These are phyloP conservation scores for Nemotelus pantherinus DNA, from an alignment of 2,888 invertebrate genomes.

Conservation along the genomic window DNA sequence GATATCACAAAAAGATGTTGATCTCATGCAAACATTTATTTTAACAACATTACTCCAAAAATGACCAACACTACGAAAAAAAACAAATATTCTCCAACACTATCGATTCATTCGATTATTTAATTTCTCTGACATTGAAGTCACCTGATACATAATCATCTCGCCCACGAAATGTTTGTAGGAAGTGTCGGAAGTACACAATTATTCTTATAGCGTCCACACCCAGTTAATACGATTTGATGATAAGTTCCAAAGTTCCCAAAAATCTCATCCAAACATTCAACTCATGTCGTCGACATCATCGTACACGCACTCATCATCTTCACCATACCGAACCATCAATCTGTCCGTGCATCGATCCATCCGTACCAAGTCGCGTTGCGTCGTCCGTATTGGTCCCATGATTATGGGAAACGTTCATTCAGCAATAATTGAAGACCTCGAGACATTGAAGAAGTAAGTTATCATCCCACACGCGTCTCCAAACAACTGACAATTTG, in stretches of 20 bases:
- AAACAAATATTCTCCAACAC: background rate
- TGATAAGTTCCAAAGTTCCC: constrained; percentile 37
- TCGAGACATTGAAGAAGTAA: constrained; percentile 41
- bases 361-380: background rate
- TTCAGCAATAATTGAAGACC: constrained; percentile 37
- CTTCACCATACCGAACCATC: constrained; percentile 14
- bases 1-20: no score
- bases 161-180: constrained; percentile 23
- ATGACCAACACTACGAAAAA: no score
- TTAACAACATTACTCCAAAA: no score
- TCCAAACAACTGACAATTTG: constrained; percentile 35
- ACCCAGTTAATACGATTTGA: constrained; percentile 37
- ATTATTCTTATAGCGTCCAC: constrained; percentile 32
- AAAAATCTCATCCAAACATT: constrained; percentile 9
- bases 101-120: background rate
- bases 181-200: constrained; percentile 42
- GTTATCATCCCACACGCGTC: constrained; percentile 40
- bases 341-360: background rate
- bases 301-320: background rate
- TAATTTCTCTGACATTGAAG: constrained; percentile 27
- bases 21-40: no score
- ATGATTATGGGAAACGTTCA: constrained; percentile 34
- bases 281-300: constrained; percentile 1
- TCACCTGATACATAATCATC: constrained; percentile 31
- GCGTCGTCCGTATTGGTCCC: constrained; percentile 6